A percentile compares a stretch with the other conserved stretches of the same genome.
phyloP scores from a whole-genome alignment of 2,113 vertebrate species.

The Aphyosemion australe region DNA sequence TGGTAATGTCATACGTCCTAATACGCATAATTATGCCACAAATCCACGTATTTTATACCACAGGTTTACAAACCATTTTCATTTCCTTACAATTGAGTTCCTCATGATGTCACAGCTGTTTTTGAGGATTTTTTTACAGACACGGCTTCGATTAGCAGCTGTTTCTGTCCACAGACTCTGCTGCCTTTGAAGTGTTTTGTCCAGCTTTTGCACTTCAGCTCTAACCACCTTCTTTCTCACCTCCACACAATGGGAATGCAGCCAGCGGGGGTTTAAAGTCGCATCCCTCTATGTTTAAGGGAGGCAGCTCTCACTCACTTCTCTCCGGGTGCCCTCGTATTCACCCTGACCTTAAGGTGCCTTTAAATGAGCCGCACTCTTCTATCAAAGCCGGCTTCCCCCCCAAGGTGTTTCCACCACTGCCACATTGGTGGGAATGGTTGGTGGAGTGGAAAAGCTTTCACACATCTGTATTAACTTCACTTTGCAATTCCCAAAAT shows the following conservation, averaged over 20 bases:
- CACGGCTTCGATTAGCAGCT: conserved; percentile 21
- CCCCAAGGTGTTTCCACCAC: conserved; percentile 40
- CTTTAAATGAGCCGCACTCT: conserved; percentile 54
- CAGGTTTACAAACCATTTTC: conserved; percentile 2
- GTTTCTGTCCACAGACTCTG: conserved; percentile 38
- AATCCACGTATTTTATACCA: conserved; percentile 30
- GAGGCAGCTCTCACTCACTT: conserved; percentile 47
- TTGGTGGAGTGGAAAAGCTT: conserved; percentile 30
- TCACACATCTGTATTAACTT: conserved; percentile 21
- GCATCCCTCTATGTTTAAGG: conserved; percentile 43
- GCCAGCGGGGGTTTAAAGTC: conserved; percentile 42
- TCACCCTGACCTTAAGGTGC: conserved; percentile 50
- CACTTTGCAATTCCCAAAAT: conserved; percentile 1
- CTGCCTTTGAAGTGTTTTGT: conserved; percentile 36
- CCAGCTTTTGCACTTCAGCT: conserved; percentile 38
- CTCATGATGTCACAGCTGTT: conserved; percentile 21
- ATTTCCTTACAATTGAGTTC: conserved; percentile 17
- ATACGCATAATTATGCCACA: conserved; percentile 4
- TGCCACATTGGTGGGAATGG: conserved; percentile 32
- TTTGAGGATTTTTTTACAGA: not conserved
- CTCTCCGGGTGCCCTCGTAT: conserved; percentile 50
- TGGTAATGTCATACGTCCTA: conserved; percentile 24
- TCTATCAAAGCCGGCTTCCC: conserved; percentile 37
- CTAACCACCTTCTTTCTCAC: conserved; percentile 19
- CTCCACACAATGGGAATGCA: conserved; percentile 31